These are phyloP conservation scores for Hybos culiciformis DNA, from an alignment of 2,888 invertebrate species.

Conservation along the genomic window DNA sequence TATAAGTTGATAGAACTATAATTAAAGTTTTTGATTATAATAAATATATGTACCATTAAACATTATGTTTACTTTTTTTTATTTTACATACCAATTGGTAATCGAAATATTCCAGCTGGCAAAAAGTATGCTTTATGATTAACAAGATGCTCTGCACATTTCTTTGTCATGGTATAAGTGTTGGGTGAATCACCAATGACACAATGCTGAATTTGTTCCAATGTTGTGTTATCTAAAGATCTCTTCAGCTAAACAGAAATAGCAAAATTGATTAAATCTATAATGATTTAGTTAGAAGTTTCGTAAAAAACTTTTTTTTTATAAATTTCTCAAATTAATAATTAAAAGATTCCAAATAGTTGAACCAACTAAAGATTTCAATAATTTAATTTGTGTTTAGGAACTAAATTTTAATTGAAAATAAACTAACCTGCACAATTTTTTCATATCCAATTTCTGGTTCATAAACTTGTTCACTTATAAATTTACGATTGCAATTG, in stretches of 20 bases:
- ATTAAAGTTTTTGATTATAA: slow-evolving; percentile 9
- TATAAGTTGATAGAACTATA: slow-evolving; percentile 36
- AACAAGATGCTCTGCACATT: slow-evolving; percentile 34
- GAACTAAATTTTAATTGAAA: too few species aligned
- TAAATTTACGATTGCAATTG: slow-evolving; percentile 34
- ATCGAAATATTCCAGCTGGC: slow-evolving; percentile 35
- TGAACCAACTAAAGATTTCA: too few species aligned
- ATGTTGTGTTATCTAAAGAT: slow-evolving; percentile 29
- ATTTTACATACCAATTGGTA: slow-evolving; percentile 27
- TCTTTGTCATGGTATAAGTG: slow-evolving; percentile 37
- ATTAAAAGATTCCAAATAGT: too few species aligned
- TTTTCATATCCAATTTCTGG: slow-evolving; percentile 36
- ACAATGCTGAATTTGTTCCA: slow-evolving; percentile 33
- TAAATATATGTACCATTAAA: slow-evolving; percentile 1
- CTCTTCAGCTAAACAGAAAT: slow-evolving; percentile 26
- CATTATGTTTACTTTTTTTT: neutral
- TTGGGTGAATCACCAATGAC: slow-evolving; percentile 35
- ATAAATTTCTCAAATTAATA: too few species aligned
- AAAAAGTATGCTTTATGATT: slow-evolving; percentile 32
- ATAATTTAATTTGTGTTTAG: too few species aligned
- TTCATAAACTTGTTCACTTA: slow-evolving; percentile 35
- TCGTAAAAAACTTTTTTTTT: too few species aligned
- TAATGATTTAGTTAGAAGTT: too few species aligned
- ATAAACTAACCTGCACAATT: slow-evolving; percentile 31
- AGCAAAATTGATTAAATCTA: neutral